A percentile compares a stretch with the other conserved stretches of the same genome.
These are phyloP conservation scores for Sitta europaea DNA, from an alignment of 2,113 vertebrate genomes.

Conservation along the genomic window DNA sequence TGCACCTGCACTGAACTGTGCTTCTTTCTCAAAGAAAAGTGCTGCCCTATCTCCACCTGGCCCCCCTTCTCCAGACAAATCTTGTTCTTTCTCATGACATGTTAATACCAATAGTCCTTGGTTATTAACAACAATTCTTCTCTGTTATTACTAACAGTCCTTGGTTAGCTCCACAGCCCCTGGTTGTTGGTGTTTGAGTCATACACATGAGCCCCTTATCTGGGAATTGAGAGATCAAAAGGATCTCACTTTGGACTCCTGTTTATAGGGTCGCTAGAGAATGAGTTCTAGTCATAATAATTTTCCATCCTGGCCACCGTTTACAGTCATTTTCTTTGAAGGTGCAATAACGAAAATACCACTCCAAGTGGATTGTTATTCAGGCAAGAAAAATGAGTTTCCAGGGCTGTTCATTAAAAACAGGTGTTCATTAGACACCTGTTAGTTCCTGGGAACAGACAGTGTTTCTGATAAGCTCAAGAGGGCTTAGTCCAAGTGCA, in stretches of 20 bases:
- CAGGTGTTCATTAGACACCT: not conserved
- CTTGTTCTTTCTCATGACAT: not conserved
- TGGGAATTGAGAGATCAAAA: not conserved
- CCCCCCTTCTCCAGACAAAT: not conserved
- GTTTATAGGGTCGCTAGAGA: not conserved
- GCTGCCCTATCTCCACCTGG: not conserved
- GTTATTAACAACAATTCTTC: not conserved
- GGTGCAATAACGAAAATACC: not conserved
- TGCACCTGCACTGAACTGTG: not conserved
- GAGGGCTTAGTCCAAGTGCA: not conserved
- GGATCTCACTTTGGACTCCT: not conserved
- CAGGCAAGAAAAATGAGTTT: not conserved
- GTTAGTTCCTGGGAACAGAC: not conserved
- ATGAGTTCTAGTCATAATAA: not conserved
- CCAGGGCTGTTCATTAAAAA: not conserved
- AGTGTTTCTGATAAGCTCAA: not conserved
- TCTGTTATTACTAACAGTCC: not conserved
- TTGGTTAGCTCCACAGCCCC: not conserved
- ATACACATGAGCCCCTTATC: not conserved
- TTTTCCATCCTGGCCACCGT: not conserved
- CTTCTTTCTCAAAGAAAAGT: not conserved
- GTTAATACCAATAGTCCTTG: not conserved
- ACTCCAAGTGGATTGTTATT: not conserved
- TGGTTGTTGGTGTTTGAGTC: not conserved
- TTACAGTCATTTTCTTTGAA: not conserved